Evolutionary conservation across 2,797 vertebrate genomes (phyloP).

Genomic region (Hypotaenidia philippensis): DNA sequence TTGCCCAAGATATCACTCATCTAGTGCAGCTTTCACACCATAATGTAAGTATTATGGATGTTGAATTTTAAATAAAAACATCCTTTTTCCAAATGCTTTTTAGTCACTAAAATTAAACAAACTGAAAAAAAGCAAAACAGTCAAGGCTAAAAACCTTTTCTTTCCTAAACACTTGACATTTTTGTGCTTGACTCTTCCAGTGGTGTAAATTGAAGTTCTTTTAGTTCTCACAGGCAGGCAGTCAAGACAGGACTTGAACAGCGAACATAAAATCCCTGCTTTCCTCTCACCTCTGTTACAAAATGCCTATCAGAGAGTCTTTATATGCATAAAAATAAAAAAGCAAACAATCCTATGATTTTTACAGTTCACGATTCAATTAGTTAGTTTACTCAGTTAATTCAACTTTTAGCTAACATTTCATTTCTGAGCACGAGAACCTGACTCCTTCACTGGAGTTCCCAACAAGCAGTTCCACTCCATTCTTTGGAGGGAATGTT

Average conservation of each 20-base stretch:
- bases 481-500: background rate
- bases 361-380: background rate
- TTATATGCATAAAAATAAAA: background rate
- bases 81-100: constrained; percentile 22
- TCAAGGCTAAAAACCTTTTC: background rate
- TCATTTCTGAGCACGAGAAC: constrained; percentile 7
- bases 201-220: background rate
- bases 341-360: background rate
- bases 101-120: constrained; percentile 24
- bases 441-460: background rate
- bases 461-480: background rate
- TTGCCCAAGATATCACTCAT: constrained; percentile 50
- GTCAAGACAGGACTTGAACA: background rate
- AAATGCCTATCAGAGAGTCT: background rate
- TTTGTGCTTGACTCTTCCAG: background rate
- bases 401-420: background rate
- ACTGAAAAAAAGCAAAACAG: background rate
- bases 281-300: background rate
- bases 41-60: background rate
- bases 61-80: constrained; percentile 50
- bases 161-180: background rate
- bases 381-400: background rate
- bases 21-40: background rate
- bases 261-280: background rate
- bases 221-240: background rate